Percentiles rank a stretch among this genome's conserved stretches.
These are phyloP conservation scores for Dipus sagitta DNA, from an alignment of 2,797 vertebrate genomes.

Conservation along the genomic window DNA sequence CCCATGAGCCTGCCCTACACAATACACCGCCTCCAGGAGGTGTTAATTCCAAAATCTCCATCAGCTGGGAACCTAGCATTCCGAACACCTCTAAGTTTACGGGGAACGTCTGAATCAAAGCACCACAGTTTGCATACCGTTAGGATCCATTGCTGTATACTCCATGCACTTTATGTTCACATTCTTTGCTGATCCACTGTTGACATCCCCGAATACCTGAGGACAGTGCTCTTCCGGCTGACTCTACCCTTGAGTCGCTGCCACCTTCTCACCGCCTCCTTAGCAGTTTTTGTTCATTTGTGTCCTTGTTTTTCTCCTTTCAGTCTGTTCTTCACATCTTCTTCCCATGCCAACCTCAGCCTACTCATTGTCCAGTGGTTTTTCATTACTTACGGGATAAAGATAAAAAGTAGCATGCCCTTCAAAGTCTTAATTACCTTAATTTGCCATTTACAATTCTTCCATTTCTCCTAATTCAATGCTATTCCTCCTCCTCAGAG, in stretches of 20 bases:
- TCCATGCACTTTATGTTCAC: background rate
- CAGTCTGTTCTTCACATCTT: background rate
- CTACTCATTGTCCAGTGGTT: background rate
- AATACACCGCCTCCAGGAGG: too few relatives aligned
- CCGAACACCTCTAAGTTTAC: too few relatives aligned
- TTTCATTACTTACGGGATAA: background rate
- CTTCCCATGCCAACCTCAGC: background rate
- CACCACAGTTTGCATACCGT: too few relatives aligned
- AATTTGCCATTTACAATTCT: background rate
- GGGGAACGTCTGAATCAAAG: too few relatives aligned
- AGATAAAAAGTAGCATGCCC: background rate
- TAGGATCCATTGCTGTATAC: background rate
- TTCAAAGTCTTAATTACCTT: background rate
- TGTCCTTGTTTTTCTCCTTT: background rate
- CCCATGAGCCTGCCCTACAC: too few relatives aligned
- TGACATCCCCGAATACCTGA: background rate
- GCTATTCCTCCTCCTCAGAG: background rate
- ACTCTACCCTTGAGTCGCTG: background rate
- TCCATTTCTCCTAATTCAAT: background rate
- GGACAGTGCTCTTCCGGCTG: background rate
- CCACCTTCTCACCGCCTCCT: rapidly evolving
- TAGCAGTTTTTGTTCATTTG: background rate
- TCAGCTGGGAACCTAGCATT: too few relatives aligned
- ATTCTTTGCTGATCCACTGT: background rate
- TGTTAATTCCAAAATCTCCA: too few relatives aligned